Percentiles rank a stretch among this genome's conserved stretches.
Conservation (phyloP, 2,113 vertebrate genomes). For the Ochotona princeps region DNA sequence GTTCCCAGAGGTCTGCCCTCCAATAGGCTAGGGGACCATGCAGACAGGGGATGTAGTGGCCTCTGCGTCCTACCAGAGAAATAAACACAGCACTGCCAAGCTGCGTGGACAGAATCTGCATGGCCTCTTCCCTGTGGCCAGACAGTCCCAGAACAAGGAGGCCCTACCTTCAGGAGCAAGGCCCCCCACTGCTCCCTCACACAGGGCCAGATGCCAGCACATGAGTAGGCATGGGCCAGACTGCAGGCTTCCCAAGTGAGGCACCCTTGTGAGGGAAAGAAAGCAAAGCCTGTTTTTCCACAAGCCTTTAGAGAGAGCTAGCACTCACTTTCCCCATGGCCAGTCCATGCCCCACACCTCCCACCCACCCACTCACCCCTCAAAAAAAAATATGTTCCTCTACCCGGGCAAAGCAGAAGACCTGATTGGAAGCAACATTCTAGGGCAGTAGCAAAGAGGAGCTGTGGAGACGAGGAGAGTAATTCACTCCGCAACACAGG, state of each 20-base stretch:
- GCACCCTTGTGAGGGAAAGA: background rate
- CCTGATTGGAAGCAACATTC: background rate
- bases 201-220: background rate
- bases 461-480: background rate
- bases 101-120: fast-evolving
- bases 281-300: background rate
- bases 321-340: too few species aligned
- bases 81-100: background rate
- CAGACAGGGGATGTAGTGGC: background rate
- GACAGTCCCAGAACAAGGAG: background rate
- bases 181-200: too few species aligned
- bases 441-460: background rate
- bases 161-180: background rate
- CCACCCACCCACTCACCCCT: too few species aligned
- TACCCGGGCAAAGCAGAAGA: too few species aligned
- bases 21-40: background rate
- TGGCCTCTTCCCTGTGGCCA: background rate
- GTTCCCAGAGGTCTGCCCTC: background rate
- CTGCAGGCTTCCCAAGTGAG: background rate
- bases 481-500: background rate
- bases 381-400: too few species aligned
- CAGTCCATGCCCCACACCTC: too few species aligned
- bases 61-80: background rate
- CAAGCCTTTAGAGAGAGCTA: background rate
- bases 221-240: background rate